Evolutionary conservation across 2,888 invertebrate genomes (phyloP).

Genomic region (Leptinotarsa haldemani): DNA sequence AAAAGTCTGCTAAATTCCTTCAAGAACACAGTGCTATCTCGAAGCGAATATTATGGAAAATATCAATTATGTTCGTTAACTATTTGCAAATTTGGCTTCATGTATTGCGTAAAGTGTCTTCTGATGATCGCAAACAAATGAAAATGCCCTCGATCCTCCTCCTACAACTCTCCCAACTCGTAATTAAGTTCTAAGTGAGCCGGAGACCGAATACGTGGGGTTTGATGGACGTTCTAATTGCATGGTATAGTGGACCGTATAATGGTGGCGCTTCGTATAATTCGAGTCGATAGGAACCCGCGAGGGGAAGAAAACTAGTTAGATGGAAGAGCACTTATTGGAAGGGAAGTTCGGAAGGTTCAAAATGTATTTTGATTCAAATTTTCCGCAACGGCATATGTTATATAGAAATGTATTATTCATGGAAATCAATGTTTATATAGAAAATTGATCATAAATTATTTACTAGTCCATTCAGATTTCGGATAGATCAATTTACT

Average conservation of each 20-base stretch:
- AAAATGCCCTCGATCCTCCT: background rate
- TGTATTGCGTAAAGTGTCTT: background rate
- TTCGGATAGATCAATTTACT: no score
- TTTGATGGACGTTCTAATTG: conserved; percentile 12
- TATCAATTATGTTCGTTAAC: background rate
- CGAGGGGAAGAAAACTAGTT: background rate
- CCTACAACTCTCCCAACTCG: background rate
- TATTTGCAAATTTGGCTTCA: background rate
- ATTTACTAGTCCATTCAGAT: no score
- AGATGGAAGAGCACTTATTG: background rate
- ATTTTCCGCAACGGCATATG: background rate
- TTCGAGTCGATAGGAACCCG: background rate
- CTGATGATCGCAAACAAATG: background rate
- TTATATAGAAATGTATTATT: background rate
- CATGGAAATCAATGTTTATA: no score
- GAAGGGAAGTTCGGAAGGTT: background rate
- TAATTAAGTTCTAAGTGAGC: conserved; percentile 10
- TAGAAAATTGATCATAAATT: no score
- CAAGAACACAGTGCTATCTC: no score
- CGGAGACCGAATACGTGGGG: background rate
- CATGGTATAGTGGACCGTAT: conserved; percentile 6
- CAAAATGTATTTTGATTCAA: background rate
- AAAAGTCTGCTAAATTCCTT: no score
- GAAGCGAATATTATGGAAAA: no score
- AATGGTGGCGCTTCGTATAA: conserved; percentile 4